Evolutionary conservation across 2,113 vertebrate species (phyloP).

Genomic region (Blennius ocellaris): DNA sequence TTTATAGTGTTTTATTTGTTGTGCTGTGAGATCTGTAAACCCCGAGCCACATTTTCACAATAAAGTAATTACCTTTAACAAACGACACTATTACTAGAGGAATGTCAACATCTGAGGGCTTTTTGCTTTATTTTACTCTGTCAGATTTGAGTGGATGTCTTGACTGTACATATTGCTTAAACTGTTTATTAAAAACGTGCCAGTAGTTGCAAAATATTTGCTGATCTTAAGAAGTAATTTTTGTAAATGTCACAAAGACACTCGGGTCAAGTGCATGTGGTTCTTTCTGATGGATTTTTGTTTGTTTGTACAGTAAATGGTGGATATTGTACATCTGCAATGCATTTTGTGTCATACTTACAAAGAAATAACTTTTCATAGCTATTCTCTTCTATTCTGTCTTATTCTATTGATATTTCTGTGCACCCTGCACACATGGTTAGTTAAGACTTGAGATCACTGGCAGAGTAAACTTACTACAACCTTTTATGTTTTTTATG

Average conservation of each 20-base stretch:
- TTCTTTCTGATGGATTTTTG: no score
- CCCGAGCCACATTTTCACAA: constrained; percentile 51
- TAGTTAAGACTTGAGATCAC: neutral
- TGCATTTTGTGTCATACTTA: no score
- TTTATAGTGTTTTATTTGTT: constrained; percentile 44
- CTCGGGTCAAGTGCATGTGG: no score
- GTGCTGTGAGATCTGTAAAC: constrained; percentile 52
- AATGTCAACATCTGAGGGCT: constrained; percentile 33
- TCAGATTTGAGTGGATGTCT: constrained; percentile 22
- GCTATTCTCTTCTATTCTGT: no score
- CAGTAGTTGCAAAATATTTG: neutral
- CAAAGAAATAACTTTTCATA: no score
- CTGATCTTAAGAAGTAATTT: no score
- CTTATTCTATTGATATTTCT: no score
- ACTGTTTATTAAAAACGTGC: neutral
- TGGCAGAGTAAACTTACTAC: neutral
- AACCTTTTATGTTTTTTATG: neutral
- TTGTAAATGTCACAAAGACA: no score
- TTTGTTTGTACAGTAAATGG: no score
- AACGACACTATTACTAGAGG: constrained; percentile 55
- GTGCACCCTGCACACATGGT: neutral
- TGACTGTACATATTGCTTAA: constrained; percentile 9
- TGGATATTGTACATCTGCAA: no score
- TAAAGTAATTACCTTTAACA: constrained; percentile 70
- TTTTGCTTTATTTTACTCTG: constrained; percentile 1